Evolutionary conservation across 92 coral and sea anemone species (phyloP), one percentile per base, ranked within the genome.

Genomic region (Zoanthus sansibaricus): DNA sequence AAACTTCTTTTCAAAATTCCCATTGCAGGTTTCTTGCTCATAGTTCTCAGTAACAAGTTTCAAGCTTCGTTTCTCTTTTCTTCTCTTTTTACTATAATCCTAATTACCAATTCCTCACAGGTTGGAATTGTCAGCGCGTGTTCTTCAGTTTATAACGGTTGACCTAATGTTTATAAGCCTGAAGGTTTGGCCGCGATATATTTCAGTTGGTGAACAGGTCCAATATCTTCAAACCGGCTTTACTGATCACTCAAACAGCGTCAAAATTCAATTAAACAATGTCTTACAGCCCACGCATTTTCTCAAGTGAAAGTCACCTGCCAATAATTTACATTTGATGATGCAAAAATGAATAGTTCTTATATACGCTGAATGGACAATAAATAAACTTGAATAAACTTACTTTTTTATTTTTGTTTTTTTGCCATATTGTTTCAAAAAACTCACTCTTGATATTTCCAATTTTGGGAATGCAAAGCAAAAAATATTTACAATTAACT

Each of bases 1-100:
- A 79, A 62, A 11, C 84, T 79, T 45, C 84, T 79, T 47, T 79
- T 79, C 72, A 79, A 59, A 46, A 79, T 61, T 13, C 84, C 84
- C 14, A 79, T 14, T 11, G 84, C 84, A 20, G 84, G 84, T 25
- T 79, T 79, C 54, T 61, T 79, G 73, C 56, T 62, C 84, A 79
- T 79, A 45, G 62, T 48, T 54, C 31, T 37, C 42, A 37, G 20
- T 2, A 9, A 51, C 0, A 51, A 8, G 25, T 10, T 51, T 75
- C 46, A 51, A 75, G 31, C 14, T 14, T 47, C 15, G 7, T 75
- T 58, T 49, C 18, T 18, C 30, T 37, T 37, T 37, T 37, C 42
- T 37, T 37, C 4, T 12, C 20, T 6, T 13, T 75, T 75, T 1
- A 51, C 58, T 42, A 25, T 49, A 75, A 13, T 30, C 17, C 20